Base-by-base conservation (phyloP, 2,113 vertebrate species). In the Perognathus longimembris region DNA sequence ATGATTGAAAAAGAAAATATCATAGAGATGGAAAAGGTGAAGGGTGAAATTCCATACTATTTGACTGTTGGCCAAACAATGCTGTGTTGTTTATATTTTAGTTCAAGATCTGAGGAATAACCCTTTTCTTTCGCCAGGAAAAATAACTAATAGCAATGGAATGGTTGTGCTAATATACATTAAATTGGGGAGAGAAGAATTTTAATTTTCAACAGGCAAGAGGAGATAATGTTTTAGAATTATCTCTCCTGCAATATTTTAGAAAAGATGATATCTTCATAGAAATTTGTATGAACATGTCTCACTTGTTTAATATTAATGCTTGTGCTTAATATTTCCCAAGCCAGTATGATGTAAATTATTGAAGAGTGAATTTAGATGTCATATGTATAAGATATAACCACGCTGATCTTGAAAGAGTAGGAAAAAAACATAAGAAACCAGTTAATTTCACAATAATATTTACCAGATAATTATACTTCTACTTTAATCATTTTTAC, bases 1-100 rank as follows among this genome's bases (percentile, higher is more conserved):
- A 74, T 83, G 70, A 95, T 94, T 89, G 69, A 81, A 95, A 61
- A n/a, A 85, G 50, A 81, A 92, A 88, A 69, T 40, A 7, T 93
- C 85, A 78, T 45, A 79, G 15, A 77, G 71, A 88, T 84, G 26
- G 42, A 14, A 87, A 92, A 95, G 80, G 67, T 93, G 85, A 93
- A 91, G n/a, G 36, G 70, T 91, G 83, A 91, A 93, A 92, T 90
- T 36, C 42, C 18, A 9, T 3, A 79, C 18, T 54, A 88, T 82
- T 85, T 91, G 76, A 87, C 69, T 94, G 10, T 57, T 74, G 45
- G 88, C 89, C 92, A 93, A 90, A 93, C 57, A 88, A 26, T 45
- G 45, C 42, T 82, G 32, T 32, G 21, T 76, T 36, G 64, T 94
- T 95, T 94, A 88, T 57, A 92, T 90, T 70, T 93, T 61, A 82